These are phyloP conservation scores for Lineus longissimus DNA, from an alignment of 1,140 invertebrate genomes.

Conservation along the genomic window DNA sequence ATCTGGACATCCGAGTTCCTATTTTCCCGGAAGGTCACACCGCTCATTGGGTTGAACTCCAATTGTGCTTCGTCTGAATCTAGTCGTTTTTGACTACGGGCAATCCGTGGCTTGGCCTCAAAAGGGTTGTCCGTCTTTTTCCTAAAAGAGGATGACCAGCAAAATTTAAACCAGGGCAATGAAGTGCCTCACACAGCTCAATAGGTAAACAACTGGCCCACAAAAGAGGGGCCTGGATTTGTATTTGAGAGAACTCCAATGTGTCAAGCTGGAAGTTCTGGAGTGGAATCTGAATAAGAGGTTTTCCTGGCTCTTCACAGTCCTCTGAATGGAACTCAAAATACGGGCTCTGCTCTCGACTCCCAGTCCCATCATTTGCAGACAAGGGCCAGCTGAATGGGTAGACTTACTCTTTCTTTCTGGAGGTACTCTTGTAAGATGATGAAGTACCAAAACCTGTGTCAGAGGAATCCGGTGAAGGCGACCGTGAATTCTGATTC, in stretches of 20 bases:
- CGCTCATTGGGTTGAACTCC: conserved; percentile 46
- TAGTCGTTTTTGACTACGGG: conserved; percentile 21
- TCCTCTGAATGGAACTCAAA: too few relatives aligned
- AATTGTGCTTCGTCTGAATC: conserved; percentile 21
- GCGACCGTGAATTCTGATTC: conserved; percentile 26
- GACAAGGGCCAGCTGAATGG: too few relatives aligned
- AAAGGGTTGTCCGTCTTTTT: conserved; percentile 35
- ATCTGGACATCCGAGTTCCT: conserved; percentile 46
- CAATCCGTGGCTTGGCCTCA: conserved; percentile 34
- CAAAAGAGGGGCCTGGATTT: too few relatives aligned
- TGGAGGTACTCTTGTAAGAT: conserved; percentile 14
- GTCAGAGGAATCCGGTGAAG: conserved; percentile 26
- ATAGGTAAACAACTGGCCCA: too few relatives aligned
- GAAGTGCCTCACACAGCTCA: too few relatives aligned
- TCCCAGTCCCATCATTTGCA: too few relatives aligned
- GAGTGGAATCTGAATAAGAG: too few relatives aligned
- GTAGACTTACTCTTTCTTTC: conserved; percentile 28
- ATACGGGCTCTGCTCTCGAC: too few relatives aligned
- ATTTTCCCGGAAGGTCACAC: conserved; percentile 48
- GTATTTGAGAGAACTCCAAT: too few relatives aligned
- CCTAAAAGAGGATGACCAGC: conserved; percentile 20
- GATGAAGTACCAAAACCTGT: conserved; percentile 18
- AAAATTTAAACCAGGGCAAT: too few relatives aligned
- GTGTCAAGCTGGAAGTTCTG: too few relatives aligned
- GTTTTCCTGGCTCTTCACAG: too few relatives aligned